Percentiles rank a stretch among this genome's conserved stretches.
Conservation (phyloP, 1,140 invertebrate species). For the Drosophila malerkotliana region DNA sequence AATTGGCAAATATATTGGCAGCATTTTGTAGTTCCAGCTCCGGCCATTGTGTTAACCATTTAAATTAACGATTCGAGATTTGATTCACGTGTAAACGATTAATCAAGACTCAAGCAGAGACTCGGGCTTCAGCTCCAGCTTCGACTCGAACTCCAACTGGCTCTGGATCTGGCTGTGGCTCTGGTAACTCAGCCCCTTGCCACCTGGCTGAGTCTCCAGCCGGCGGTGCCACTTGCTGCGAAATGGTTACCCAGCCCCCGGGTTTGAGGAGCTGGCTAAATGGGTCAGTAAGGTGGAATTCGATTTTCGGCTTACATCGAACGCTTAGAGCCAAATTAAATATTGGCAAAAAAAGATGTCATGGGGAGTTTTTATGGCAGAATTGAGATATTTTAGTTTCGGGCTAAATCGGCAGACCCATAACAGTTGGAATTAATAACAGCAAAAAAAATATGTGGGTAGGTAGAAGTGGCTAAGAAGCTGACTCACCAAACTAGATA, state of each 20-base stretch:
- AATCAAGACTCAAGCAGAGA: slow-evolving; percentile 71
- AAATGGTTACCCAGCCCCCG: slow-evolving; percentile 49
- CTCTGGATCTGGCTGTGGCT: not conserved
- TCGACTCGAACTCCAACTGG: slow-evolving; percentile 9
- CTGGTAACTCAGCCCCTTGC: not conserved
- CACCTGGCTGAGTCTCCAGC: slow-evolving; percentile 5
- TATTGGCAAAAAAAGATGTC: slow-evolving; percentile 60
- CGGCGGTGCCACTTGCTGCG: slow-evolving; percentile 35
- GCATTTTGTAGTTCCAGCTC: slow-evolving; percentile 40
- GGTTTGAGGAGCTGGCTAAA: slow-evolving; percentile 49
- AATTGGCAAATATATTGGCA: slow-evolving; percentile 78
- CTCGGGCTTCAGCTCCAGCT: slow-evolving; percentile 31
- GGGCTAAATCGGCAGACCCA: slow-evolving; percentile 46
- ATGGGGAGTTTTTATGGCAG: slow-evolving; percentile 63
- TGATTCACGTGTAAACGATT: slow-evolving; percentile 80
- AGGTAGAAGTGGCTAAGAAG: slow-evolving; percentile 9
- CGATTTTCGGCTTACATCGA: slow-evolving; percentile 64
- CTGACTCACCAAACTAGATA: slow-evolving; percentile 11
- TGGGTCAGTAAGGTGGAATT: slow-evolving; percentile 79
- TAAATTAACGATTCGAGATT: slow-evolving; percentile 73
- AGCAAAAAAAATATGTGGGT: slow-evolving; percentile 5
- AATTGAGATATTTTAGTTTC: slow-evolving; percentile 51
- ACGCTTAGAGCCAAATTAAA: slow-evolving; percentile 74
- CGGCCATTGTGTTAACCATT: slow-evolving; percentile 58
- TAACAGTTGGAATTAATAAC: slow-evolving; percentile 36